Evolutionary conservation across 2,797 vertebrate species (phyloP).

Genomic region (Allobates femoralis): DNA sequence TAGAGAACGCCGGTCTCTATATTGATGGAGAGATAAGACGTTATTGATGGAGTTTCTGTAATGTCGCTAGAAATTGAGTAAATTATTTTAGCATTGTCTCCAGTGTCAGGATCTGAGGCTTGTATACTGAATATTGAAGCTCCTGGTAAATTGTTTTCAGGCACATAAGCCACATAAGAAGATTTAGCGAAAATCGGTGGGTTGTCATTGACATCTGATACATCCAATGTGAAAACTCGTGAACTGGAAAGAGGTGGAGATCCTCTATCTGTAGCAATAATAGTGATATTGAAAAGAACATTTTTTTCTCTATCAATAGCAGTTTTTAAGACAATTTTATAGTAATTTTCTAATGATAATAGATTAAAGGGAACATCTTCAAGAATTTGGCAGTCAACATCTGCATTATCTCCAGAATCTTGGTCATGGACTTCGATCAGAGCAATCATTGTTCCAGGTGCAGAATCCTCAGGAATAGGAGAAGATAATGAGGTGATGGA

Average conservation of each 20-base stretch:
- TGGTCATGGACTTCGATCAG: conserved; percentile 79
- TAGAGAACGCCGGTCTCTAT: conserved; percentile 70
- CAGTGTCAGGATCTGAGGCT: conserved; percentile 54
- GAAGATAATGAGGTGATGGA: conserved; percentile 79
- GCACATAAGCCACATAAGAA: background rate
- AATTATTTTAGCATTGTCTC: conserved; percentile 59
- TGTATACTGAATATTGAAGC: conserved; percentile 54
- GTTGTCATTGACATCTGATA: conserved; percentile 37
- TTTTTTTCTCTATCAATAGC: conserved; percentile 72
- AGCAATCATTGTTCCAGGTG: conserved; percentile 80
- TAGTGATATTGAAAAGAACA: conserved; percentile 69
- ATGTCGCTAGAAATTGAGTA: conserved; percentile 63
- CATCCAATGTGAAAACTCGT: conserved; percentile 63
- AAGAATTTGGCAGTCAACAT: conserved; percentile 64
- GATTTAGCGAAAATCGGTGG: background rate
- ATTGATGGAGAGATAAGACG: conserved; percentile 72
- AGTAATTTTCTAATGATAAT: conserved; percentile 72
- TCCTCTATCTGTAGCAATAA: conserved; percentile 71
- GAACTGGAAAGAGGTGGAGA: conserved; percentile 71
- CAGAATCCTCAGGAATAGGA: conserved; percentile 79
- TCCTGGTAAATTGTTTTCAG: conserved; percentile 35
- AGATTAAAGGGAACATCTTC: conserved; percentile 70
- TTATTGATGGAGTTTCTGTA: conserved; percentile 41
- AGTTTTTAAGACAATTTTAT: conserved; percentile 72
- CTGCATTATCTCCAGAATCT: conserved; percentile 64